Percentiles rank a stretch among this genome's conserved stretches.
These are phyloP conservation scores for Cyphomyrmex costatus DNA, from an alignment of 1,140 invertebrate genomes.

Conservation along the genomic window DNA sequence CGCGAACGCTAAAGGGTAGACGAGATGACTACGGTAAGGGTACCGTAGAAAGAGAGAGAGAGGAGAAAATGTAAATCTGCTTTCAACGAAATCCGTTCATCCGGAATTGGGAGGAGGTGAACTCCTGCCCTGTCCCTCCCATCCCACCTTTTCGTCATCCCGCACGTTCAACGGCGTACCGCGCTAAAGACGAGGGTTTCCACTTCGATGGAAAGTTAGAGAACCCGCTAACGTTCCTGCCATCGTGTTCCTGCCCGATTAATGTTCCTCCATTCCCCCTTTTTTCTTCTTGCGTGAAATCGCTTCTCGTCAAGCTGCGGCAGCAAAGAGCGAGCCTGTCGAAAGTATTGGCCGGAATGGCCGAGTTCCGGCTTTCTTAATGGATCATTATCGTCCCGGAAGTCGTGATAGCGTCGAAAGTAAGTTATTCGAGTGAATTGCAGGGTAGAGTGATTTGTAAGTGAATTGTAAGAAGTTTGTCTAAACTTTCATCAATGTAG, in stretches of 20 bases:
- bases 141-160: conserved; percentile 31
- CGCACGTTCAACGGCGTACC: conserved; percentile 56
- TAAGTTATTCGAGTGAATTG: conserved; percentile 71
- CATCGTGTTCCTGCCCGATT: conserved; percentile 68
- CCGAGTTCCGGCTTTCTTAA: conserved; percentile 71
- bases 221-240: conserved; percentile 57
- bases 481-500: conserved; percentile 64
- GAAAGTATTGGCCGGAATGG: conserved; percentile 67
- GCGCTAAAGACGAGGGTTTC: conserved; percentile 75
- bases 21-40: background rate
- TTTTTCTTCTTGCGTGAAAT: conserved; percentile 17
- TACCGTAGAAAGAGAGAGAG: background rate
- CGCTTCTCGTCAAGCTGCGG: conserved; percentile 13
- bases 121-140: conserved; percentile 33
- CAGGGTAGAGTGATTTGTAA: conserved; percentile 64
- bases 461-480: conserved; percentile 69
- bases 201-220: conserved; percentile 76
- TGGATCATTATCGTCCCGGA: conserved; percentile 72
- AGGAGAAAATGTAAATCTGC: conserved; percentile 78
- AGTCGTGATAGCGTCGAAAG: conserved; percentile 68
- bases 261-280: conserved; percentile 57
- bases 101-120: conserved; percentile 74
- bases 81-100: conserved; percentile 79
- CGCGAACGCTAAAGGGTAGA: background rate
- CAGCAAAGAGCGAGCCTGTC: conserved; percentile 32